Evolutionary conservation across 2,113 vertebrate species (phyloP).

Genomic region (Myxocyprinus asiaticus): DNA sequence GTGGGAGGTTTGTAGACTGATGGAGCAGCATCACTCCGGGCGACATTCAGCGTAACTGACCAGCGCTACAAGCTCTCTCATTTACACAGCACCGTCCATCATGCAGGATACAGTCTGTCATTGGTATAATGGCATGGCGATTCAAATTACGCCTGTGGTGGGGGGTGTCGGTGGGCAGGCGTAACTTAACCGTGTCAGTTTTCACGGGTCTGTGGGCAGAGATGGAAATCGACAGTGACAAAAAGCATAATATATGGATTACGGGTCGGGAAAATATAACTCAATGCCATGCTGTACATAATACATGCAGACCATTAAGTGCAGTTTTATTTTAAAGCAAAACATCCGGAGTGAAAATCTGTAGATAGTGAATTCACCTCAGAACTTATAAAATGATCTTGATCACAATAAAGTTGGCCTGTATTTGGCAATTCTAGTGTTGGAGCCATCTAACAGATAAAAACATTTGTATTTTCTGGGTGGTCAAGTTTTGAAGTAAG

Average conservation of each 20-base stretch:
- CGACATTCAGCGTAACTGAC: constrained; percentile 62
- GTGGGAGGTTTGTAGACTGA: not conserved
- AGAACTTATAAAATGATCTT: no score
- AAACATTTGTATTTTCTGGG: no score
- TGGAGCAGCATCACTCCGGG: constrained; percentile 53
- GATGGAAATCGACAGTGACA: constrained; percentile 58
- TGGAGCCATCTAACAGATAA: no score
- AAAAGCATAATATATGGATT: constrained; percentile 48
- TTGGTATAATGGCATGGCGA: constrained; percentile 60
- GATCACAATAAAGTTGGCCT: no score
- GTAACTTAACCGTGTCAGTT: constrained; percentile 51
- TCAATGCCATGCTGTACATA: constrained; percentile 49
- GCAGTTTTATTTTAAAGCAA: no score
- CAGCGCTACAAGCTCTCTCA: constrained; percentile 20
- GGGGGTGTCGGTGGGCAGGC: constrained; percentile 24
- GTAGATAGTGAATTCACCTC: no score
- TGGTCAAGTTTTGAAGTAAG: no score
- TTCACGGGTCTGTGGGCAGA: constrained; percentile 49
- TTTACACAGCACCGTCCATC: constrained; percentile 57
- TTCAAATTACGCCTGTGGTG: constrained; percentile 53
- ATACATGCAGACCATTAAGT: not conserved
- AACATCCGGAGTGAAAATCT: no score
- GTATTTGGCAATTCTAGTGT: no score
- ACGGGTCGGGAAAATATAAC: constrained; percentile 39
- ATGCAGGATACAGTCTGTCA: constrained; percentile 65